phyloP scores from a whole-genome alignment of 2,797 vertebrate genomes.

The Poecile montanus region DNA sequence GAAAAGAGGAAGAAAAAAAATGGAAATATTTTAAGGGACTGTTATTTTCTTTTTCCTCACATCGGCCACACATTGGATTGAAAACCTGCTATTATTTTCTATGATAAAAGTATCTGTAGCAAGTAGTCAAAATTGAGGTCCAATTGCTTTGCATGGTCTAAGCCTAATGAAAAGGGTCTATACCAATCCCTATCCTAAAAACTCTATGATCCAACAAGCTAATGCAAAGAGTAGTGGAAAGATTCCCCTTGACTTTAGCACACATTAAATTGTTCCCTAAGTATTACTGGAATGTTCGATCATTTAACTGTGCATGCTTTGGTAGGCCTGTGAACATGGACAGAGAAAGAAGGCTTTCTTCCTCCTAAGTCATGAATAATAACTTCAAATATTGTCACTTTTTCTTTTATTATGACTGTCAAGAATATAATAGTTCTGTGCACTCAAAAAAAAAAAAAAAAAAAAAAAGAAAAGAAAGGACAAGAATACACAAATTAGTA shows the following conservation, averaged over 20 bases:
- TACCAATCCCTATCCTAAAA: neutral
- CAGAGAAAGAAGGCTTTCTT: conserved; percentile 14
- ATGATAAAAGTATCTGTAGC: neutral
- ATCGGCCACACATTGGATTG: neutral
- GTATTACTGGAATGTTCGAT: neutral
- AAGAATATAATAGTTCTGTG: neutral
- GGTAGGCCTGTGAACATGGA: accelerated
- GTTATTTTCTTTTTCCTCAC: neutral
- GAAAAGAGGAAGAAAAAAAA: neutral
- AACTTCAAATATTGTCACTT: conserved; percentile 5
- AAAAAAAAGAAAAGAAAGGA: neutral
- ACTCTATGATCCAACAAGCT: neutral
- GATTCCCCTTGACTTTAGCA: neutral
- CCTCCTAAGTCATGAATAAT: neutral
- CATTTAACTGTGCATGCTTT: neutral
- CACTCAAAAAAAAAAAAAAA: neutral
- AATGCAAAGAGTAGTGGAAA: neutral
- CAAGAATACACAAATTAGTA: neutral
- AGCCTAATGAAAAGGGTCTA: neutral
- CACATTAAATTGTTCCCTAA: neutral
- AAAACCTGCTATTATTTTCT: neutral
- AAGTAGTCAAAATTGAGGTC: neutral
- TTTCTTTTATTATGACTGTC: conserved; percentile 4
- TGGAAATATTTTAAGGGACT: neutral
- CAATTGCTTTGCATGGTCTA: neutral